These are phyloP conservation scores for Agrotis segetum DNA, from an alignment of 2,888 invertebrate genomes.

Conservation along the genomic window DNA sequence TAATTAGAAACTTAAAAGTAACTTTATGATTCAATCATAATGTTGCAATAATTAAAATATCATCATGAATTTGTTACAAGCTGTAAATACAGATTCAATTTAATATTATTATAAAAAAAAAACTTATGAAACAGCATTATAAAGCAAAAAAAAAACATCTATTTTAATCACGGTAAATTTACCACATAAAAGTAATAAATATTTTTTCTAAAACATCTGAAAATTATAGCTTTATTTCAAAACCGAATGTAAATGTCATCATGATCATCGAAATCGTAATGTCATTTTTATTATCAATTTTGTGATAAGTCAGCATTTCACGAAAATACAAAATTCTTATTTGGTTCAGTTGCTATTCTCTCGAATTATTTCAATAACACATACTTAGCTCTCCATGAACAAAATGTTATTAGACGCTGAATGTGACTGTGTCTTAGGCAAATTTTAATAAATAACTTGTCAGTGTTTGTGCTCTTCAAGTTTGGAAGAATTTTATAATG, in stretches of 20 bases:
- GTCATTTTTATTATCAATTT: conserved; percentile 72
- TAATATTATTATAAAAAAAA: neutral
- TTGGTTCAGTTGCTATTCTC: conserved; percentile 23
- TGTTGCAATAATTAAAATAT: conserved; percentile 40
- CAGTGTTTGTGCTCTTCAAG: conserved; percentile 54
- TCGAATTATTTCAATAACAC: conserved; percentile 37
- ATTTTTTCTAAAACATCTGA: neutral
- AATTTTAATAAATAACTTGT: conserved; percentile 43
- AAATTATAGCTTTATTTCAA: conserved; percentile 37
- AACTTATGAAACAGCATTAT: neutral
- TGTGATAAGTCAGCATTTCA: conserved; percentile 74
- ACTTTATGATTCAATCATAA: neutral
- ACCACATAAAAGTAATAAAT: neutral
- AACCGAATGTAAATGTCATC: conserved; percentile 62
- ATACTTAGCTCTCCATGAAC: conserved; percentile 34
- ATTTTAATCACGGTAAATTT: neutral
- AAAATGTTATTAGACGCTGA: conserved; percentile 52
- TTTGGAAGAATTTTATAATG: conserved; percentile 70
- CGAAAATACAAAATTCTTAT: conserved; percentile 55
- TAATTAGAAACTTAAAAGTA: neutral
- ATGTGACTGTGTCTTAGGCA: conserved; percentile 41
- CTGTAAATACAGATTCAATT: neutral
- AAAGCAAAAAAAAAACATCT: neutral
- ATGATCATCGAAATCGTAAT: conserved; percentile 62
- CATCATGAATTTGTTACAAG: neutral